phyloP scores from a whole-genome alignment of 2,113 vertebrate genomes.

The Limnothrissa miodon region DNA sequence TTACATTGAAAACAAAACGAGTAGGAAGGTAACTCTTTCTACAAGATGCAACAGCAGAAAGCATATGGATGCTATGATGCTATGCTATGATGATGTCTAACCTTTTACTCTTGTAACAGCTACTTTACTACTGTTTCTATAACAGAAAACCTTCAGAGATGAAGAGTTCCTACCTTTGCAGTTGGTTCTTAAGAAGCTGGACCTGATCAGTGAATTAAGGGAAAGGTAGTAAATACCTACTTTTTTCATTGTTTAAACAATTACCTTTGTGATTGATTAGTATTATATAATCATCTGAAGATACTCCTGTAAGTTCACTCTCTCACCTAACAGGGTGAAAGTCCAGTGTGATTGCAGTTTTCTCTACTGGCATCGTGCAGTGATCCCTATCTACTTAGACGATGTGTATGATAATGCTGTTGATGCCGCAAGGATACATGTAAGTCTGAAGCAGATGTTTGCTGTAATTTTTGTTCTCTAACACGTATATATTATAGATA shows the following conservation, averaged over 20 bases:
- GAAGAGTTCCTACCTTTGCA: slow-evolving; percentile 91
- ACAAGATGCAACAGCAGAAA: background rate
- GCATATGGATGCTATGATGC: background rate
- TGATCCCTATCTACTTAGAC: slow-evolving; percentile 98
- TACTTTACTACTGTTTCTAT: background rate
- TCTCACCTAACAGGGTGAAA: slow-evolving; percentile 78
- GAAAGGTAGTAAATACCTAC: slow-evolving; percentile 69
- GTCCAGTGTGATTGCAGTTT: slow-evolving; percentile 93
- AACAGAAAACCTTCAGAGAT: slow-evolving; percentile 95
- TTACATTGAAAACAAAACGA: background rate
- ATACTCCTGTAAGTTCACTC: slow-evolving; percentile 32
- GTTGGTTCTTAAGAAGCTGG: slow-evolving; percentile 92
- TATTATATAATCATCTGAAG: background rate
- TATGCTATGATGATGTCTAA: background rate
- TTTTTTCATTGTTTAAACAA: background rate
- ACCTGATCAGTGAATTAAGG: slow-evolving; percentile 91
- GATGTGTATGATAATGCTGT: slow-evolving; percentile 95
- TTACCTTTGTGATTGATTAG: background rate
- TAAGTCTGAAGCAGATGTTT: slow-evolving; percentile 60
- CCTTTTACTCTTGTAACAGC: background rate
- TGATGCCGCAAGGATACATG: slow-evolving; percentile 91
- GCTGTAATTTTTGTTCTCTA: too few relatives aligned
- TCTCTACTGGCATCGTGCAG: slow-evolving; percentile 94
- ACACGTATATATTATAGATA: too few relatives aligned
- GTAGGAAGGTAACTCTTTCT: too few relatives aligned